These are phyloP conservation scores for Julus scanicus DNA, from an alignment of 2,888 invertebrate genomes.

Conservation along the genomic window DNA sequence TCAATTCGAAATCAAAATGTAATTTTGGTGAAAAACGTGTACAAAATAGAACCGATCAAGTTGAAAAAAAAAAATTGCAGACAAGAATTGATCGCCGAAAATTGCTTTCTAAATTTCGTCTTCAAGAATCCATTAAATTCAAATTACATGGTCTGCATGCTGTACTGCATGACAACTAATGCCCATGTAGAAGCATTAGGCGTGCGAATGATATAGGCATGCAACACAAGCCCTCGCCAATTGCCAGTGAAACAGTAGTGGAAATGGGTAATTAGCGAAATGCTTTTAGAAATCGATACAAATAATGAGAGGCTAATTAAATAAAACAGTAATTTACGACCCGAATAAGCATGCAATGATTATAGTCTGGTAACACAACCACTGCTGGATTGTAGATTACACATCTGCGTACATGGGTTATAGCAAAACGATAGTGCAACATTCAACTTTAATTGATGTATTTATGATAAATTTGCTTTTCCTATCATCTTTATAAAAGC, in stretches of 20 bases:
- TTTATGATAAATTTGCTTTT: conserved; percentile 34
- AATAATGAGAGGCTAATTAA: conserved; percentile 30
- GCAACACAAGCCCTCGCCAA: not conserved
- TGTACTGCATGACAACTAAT: conserved; percentile 7
- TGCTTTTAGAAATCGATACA: conserved; percentile 45
- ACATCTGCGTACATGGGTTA: not conserved
- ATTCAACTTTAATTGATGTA: conserved; percentile 42
- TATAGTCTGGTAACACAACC: not conserved
- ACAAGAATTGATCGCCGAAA: not conserved
- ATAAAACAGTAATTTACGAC: not conserved
- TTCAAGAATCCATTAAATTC: conserved; percentile 34
- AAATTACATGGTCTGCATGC: conserved; percentile 3
- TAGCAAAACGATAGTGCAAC: not conserved
- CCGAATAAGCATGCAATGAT: conserved; percentile 30
- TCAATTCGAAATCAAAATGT: not conserved
- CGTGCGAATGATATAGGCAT: not conserved
- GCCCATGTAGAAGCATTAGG: not conserved
- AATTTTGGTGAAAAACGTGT: not conserved
- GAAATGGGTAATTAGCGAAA: conserved; percentile 14
- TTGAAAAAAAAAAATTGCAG: not conserved
- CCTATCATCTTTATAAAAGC: conserved; percentile 4
- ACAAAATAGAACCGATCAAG: not conserved
- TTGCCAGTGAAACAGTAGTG: conserved; percentile 7
- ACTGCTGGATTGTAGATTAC: conserved; percentile 6
- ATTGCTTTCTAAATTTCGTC: not conserved